These are phyloP conservation scores for Percina caprodes DNA, from an alignment of 2,113 vertebrate species.

Conservation along the genomic window DNA sequence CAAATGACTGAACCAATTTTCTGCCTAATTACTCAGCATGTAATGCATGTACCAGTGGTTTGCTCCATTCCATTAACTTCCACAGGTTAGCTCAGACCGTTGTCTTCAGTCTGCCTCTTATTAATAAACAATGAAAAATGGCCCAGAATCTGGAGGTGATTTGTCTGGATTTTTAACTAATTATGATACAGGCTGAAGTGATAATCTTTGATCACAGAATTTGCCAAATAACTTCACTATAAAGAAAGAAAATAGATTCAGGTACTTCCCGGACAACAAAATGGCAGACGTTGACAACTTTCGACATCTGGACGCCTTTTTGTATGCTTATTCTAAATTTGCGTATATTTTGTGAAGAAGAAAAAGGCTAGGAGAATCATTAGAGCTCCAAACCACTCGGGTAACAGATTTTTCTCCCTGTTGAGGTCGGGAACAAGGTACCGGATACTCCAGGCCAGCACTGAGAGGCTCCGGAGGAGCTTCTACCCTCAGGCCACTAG, in stretches of 20 bases:
- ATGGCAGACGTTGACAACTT: too few relatives aligned
- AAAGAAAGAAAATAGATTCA: not conserved
- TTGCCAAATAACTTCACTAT: slow-evolving; percentile 23
- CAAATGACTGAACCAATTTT: slow-evolving; percentile 81
- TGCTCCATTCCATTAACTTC: slow-evolving; percentile 76
- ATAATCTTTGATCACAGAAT: slow-evolving; percentile 23
- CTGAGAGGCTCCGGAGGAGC: too few relatives aligned
- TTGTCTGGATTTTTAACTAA: slow-evolving; percentile 25
- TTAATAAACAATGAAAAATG: slow-evolving; percentile 70
- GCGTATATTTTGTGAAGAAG: not conserved
- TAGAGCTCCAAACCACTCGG: too few relatives aligned
- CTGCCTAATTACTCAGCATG: slow-evolving; percentile 82
- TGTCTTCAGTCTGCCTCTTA: slow-evolving; percentile 61
- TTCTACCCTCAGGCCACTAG: too few relatives aligned
- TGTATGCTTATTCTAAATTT: not conserved
- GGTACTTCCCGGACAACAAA: too few relatives aligned
- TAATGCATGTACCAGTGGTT: slow-evolving; percentile 76
- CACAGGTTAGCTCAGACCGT: slow-evolving; percentile 56
- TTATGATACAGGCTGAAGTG: slow-evolving; percentile 14
- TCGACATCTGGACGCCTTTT: too few relatives aligned
- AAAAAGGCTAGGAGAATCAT: too few relatives aligned
- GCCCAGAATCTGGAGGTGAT: slow-evolving; percentile 27
- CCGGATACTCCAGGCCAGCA: too few relatives aligned
- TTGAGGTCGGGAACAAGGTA: too few relatives aligned
- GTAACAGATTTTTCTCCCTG: too few relatives aligned